Conservation (phyloP, 2,113 vertebrate genomes). For the Colaptes auratus region DNA sequence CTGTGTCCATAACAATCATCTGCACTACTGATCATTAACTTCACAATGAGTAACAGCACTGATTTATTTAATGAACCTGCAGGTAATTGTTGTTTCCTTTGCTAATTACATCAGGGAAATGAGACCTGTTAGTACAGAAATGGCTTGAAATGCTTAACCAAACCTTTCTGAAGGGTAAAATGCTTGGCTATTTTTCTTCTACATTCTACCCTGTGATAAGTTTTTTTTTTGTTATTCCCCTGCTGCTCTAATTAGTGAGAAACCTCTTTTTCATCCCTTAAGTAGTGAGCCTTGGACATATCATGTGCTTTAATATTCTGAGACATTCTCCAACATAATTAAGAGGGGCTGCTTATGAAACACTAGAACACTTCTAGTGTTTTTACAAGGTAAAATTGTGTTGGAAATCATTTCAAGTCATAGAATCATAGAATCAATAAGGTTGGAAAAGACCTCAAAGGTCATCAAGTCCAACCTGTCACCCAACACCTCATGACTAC, state of each 20-base stretch:
- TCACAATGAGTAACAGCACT: constrained; percentile 56
- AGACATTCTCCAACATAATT: background rate
- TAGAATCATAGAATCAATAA: no score
- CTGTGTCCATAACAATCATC: constrained; percentile 49
- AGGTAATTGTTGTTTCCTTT: constrained; percentile 71
- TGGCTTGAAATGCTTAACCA: constrained; percentile 41
- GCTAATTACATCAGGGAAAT: constrained; percentile 68
- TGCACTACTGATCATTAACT: constrained; percentile 72
- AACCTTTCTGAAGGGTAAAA: constrained; percentile 45
- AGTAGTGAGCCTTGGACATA: background rate
- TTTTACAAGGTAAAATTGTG: background rate
- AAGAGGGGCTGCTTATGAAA: background rate
- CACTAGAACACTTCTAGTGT: background rate
- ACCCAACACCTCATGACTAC: no score
- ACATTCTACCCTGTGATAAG: background rate
- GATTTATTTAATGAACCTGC: constrained; percentile 73
- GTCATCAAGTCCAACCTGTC: no score
- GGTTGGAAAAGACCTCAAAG: no score
- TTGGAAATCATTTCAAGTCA: background rate
- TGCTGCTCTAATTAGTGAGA: background rate
- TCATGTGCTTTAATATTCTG: background rate
- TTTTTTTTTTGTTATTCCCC: background rate
- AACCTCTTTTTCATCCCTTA: background rate
- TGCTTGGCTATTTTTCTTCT: background rate
- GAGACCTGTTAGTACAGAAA: constrained; percentile 58